Conservation (phyloP, 2,113 vertebrate species). For the Haplochromis vanheusdeni region DNA sequence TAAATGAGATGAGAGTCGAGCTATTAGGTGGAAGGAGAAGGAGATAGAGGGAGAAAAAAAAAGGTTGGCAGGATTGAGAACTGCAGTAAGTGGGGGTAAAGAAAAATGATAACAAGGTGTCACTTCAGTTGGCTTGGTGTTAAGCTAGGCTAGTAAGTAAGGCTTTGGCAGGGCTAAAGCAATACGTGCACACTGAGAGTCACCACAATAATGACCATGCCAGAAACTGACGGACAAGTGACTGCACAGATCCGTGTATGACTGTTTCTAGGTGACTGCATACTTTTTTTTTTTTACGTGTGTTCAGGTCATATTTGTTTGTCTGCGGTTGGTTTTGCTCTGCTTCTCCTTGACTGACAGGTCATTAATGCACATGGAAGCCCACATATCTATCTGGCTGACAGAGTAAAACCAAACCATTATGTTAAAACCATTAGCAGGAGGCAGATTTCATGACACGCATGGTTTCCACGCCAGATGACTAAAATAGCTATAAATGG, state of each 20-base stretch:
- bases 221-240: background rate
- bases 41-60: background rate
- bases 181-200: background rate
- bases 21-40: background rate
- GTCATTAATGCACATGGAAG: slow-evolving; percentile 33
- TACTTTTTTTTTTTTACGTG: background rate
- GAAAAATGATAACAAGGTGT: slow-evolving; percentile 22
- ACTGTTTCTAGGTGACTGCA: background rate
- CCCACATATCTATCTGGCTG: slow-evolving; percentile 14
- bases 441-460: slow-evolving; percentile 24
- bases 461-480: background rate
- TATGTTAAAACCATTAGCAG: slow-evolving; percentile 36
- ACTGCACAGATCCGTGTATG: background rate
- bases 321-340: background rate
- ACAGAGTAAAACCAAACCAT: slow-evolving; percentile 16
- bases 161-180: slow-evolving; percentile 5
- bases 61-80: background rate
- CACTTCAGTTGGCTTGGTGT: background rate
- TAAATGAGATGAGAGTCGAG: slow-evolving; percentile 22
- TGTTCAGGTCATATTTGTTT: background rate
- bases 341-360: slow-evolving; percentile 25
- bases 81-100: background rate
- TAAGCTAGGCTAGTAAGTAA: background rate
- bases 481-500: slow-evolving; percentile 38
- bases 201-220: background rate